Percentiles rank a stretch among this genome's conserved stretches.
Evolutionary conservation across 2,113 vertebrate species (phyloP).

Genomic region (Poecile atricapillus): DNA sequence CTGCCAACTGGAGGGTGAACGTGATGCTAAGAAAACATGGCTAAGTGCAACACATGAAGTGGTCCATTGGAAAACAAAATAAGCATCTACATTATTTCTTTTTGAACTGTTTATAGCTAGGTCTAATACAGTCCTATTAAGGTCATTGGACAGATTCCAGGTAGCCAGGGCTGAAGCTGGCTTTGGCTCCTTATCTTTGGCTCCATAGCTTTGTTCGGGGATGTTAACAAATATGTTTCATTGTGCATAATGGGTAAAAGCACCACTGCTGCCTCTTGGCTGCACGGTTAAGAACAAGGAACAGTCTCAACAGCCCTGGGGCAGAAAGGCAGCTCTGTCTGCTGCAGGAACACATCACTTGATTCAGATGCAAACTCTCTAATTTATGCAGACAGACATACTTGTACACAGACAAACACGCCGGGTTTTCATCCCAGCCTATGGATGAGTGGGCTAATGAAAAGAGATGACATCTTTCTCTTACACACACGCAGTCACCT

Average conservation of each 20-base stretch:
- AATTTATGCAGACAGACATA: slow-evolving; percentile 41
- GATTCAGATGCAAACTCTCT: slow-evolving; percentile 11
- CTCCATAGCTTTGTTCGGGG: neutral
- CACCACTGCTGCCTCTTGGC: neutral
- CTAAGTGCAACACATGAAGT: neutral
- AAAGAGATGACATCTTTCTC: slow-evolving; percentile 20
- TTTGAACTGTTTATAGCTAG: neutral
- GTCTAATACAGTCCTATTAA: neutral
- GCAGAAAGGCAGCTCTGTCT: slow-evolving; percentile 41
- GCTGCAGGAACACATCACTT: neutral
- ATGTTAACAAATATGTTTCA: neutral
- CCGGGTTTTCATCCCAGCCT: neutral
- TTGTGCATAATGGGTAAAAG: neutral
- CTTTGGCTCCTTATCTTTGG: neutral
- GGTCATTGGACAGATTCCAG: slow-evolving; percentile 9
- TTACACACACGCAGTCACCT: slow-evolving; percentile 40
- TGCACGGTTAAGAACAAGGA: neutral
- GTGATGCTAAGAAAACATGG: neutral
- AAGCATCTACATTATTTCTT: neutral
- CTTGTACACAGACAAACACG: slow-evolving; percentile 23
- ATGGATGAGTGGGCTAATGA: slow-evolving; percentile 22
- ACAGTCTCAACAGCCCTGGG: neutral
- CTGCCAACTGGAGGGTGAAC: neutral
- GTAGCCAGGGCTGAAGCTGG: neutral
- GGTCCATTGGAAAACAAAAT: neutral